Evolutionary conservation across 2,113 vertebrate genomes (phyloP).

Genomic region (Thymallus thymallus): DNA sequence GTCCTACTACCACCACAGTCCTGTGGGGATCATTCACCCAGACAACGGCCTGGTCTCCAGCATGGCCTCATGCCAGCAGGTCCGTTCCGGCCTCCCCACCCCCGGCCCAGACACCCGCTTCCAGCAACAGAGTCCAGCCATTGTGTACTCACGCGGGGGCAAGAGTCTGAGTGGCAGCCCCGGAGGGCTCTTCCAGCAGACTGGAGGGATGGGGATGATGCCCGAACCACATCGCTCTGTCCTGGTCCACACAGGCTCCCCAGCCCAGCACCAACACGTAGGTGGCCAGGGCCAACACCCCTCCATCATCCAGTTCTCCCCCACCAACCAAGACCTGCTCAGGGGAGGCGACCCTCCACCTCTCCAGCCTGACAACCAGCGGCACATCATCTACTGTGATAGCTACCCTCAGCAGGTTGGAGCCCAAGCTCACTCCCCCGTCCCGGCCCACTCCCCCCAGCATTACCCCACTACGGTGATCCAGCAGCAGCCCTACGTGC

Average conservation of each 20-base stretch:
- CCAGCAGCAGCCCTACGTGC: constrained; percentile 82
- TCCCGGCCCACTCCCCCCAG: constrained; percentile 68
- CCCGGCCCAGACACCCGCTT: constrained; percentile 75
- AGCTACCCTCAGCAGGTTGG: constrained; percentile 68
- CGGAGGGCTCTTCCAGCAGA: constrained; percentile 77
- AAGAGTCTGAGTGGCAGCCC: constrained; percentile 78
- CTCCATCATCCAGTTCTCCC: constrained; percentile 94
- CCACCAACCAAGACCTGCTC: constrained; percentile 82
- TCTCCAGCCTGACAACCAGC: constrained; percentile 79
- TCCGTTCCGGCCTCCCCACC: constrained; percentile 72
- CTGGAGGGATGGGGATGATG: constrained; percentile 61
- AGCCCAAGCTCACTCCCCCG: constrained; percentile 69
- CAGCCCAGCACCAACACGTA: constrained; percentile 67
- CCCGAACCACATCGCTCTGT: constrained; percentile 90
- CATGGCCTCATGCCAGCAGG: constrained; percentile 89
- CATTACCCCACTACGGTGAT: constrained; percentile 89
- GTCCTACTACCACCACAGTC: constrained; percentile 82
- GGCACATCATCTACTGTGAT: constrained; percentile 90
- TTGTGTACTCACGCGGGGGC: constrained; percentile 82
- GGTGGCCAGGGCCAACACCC: constrained; percentile 71
- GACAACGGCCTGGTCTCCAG: constrained; percentile 83
- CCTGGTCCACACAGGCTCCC: constrained; percentile 87
- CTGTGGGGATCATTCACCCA: constrained; percentile 75
- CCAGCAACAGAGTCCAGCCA: constrained; percentile 86
- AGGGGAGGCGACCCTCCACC: constrained; percentile 77